Evolutionary conservation across 2,113 vertebrate genomes (phyloP).

Genomic region (Petaurus breviceps): DNA sequence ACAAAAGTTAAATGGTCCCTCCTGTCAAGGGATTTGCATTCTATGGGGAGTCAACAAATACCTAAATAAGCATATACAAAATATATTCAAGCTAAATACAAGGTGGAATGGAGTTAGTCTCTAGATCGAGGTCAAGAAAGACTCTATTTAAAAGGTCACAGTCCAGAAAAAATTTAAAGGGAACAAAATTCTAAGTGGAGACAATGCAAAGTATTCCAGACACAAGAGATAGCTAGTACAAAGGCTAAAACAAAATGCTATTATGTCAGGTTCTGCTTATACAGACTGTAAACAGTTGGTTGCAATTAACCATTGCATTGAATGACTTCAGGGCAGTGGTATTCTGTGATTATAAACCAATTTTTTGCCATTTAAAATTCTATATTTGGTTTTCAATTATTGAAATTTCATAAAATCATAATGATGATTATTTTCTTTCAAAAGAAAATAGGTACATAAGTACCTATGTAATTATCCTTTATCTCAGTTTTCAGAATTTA

Average conservation of each 20-base stretch:
- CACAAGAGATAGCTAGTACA: not conserved
- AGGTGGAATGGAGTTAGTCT: not conserved
- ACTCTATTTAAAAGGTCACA: not conserved
- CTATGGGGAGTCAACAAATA: not conserved
- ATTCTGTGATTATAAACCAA: constrained; percentile 38
- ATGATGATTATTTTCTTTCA: not conserved
- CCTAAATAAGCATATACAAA: not conserved
- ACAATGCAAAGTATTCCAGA: not conserved
- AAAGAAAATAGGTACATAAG: not conserved
- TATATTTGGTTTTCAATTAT: constrained; percentile 28
- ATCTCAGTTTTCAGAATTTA: not conserved
- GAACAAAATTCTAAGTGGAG: not conserved
- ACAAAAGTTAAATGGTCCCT: not conserved
- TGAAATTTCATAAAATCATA: constrained; percentile 41
- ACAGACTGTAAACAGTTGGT: constrained; percentile 2
- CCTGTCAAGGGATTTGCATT: not conserved
- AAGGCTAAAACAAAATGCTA: constrained; percentile 4
- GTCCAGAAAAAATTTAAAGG: not conserved
- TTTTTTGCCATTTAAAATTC: not conserved
- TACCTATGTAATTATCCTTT: not conserved
- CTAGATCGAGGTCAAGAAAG: not conserved
- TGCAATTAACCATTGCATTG: not conserved
- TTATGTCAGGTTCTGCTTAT: constrained; percentile 24
- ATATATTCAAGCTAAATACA: not conserved
- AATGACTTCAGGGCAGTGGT: constrained; percentile 25